Evolutionary conservation across 2,113 vertebrate species (phyloP).

Genomic region (Nesoenas mayeri): DNA sequence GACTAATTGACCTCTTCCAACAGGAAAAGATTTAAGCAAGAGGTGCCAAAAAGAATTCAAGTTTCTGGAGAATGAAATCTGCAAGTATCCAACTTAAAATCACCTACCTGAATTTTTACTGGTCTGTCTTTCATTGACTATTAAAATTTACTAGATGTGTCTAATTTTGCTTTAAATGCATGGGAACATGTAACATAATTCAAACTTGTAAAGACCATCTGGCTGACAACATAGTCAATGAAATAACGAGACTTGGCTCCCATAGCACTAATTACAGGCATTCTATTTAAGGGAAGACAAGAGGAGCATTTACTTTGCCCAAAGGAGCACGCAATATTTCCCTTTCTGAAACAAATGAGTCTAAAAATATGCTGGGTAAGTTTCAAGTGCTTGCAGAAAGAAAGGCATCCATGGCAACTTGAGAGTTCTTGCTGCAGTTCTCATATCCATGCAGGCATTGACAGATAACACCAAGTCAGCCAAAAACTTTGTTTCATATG

Average conservation of each 20-base stretch:
- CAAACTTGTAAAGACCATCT: background rate
- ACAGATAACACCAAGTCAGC: background rate
- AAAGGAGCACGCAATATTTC: slow-evolving; percentile 89
- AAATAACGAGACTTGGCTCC: slow-evolving; percentile 43
- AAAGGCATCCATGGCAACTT: slow-evolving; percentile 74
- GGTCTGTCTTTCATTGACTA: slow-evolving; percentile 75
- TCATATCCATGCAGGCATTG: background rate
- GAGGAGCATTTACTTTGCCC: slow-evolving; percentile 87
- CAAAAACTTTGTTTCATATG: slow-evolving; percentile 32
- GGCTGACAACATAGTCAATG: slow-evolving; percentile 64
- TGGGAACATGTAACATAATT: background rate
- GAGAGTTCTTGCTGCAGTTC: slow-evolving; percentile 34
- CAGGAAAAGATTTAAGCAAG: slow-evolving; percentile 94
- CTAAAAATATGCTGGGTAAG: slow-evolving; percentile 89
- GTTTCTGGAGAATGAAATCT: slow-evolving; percentile 88
- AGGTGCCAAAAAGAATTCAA: slow-evolving; percentile 86
- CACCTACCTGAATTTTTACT: slow-evolving; percentile 25
- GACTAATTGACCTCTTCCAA: slow-evolving; percentile 81
- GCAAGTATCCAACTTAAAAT: slow-evolving; percentile 86
- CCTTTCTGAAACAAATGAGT: slow-evolving; percentile 85
- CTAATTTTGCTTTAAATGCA: background rate
- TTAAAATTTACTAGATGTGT: background rate
- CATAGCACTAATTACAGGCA: slow-evolving; percentile 70
- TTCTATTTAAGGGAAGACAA: slow-evolving; percentile 89
- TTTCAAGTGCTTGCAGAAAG: slow-evolving; percentile 72